Base-by-base conservation (phyloP, 1,140 invertebrate genomes). In the Drusus annulatus region DNA sequence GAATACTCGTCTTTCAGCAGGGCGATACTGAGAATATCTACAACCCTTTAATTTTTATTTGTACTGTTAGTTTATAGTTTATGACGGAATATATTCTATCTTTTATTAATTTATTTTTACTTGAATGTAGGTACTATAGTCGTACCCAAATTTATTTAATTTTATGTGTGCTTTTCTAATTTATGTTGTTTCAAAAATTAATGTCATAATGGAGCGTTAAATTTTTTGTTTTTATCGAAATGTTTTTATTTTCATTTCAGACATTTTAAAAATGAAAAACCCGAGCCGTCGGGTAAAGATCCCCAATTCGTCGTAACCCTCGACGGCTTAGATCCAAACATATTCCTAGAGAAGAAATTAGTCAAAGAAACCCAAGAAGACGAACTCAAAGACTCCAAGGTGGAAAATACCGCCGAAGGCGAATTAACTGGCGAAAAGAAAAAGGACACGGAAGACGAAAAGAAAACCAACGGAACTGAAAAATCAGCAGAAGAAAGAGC, bases 231-330 rank as follows among this genome's bases (percentile, higher is more conserved):
- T 28, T 28, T 3, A 3, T 28, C 2, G 6, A 36, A 0, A 36
- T 56, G 78, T 77, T 84, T 80, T 80, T 75, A 28, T 62, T 56
- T 78, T 62, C 85, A 85, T 84, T 85, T 45, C 85, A 90, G 88
- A 52, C 89, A 87, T 88, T 87, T 75, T 86, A 88, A 80, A 88
- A 88, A n/a, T 84, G 86, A 83, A 86, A 85, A 78, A 81, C 85
- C 19, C 85, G 85, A 62, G 87, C 87, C 23, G 28, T 68, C 50
- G 79, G 86, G 87, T 76, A 88, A 88, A 84, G 86, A 87, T 56
- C 89, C 89, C 10, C 90, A 92, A 84, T 93, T 93, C 86, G 92
- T 93, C 78, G 92, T 93, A 0, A 93, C 93, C 16, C 87, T 93
- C 84, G 92, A 93, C 83, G 92, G 92, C 0, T 89, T 90, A 54